Evolutionary conservation across 64 coral and sea anemone genomes (phyloP), one percentile per base, ranked within the genome.

Genomic region (Actinia tenebrosa): DNA sequence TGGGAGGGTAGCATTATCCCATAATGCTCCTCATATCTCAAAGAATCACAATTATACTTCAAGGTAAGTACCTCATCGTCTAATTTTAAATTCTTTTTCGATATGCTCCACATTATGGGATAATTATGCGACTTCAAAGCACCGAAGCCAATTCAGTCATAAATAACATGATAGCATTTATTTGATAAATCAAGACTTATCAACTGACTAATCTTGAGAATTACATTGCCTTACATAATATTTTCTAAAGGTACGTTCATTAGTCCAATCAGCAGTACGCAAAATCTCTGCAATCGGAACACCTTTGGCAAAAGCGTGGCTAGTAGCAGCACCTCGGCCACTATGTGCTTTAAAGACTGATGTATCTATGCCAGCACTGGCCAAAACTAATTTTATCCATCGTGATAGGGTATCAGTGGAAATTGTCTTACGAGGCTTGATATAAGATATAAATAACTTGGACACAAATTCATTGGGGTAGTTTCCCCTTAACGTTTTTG

Each of bases 1-100:
- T 60, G 83, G 89, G 89, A 15, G 71, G 89, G 83, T 77, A 91
- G 89, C 64, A 91, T 91, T 91, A 86, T 86, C 89, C 89, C 89
- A 91, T 80, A 91, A 91, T 91, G 89, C 64, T 84, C 64, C 83
- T 55, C 82, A 91, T 91, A 91, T 91, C 83, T 91, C 82, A 91
- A 77, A 91, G 82, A 91, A 91, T 86, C 86, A 91, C 59, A 91
- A 91, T 91, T 86, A 78, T 61, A 85, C 89, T 91, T 91, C 89
- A 87, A 91, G 84, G 89, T 91, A 91, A 91, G 89, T 86, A 91
- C 72, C 89, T 91, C 60, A 37, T 86, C 72, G 83, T 91, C 84
- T 91, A 86, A 91, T 64, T 91, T 91, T 86, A 87, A 92, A 83
- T 92, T 92, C 78, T 92, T 82, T 91, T 92, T 87, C 85, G 45